Conservation (phyloP, 2,888 invertebrate genomes). For the Aleiodes alternator region DNA sequence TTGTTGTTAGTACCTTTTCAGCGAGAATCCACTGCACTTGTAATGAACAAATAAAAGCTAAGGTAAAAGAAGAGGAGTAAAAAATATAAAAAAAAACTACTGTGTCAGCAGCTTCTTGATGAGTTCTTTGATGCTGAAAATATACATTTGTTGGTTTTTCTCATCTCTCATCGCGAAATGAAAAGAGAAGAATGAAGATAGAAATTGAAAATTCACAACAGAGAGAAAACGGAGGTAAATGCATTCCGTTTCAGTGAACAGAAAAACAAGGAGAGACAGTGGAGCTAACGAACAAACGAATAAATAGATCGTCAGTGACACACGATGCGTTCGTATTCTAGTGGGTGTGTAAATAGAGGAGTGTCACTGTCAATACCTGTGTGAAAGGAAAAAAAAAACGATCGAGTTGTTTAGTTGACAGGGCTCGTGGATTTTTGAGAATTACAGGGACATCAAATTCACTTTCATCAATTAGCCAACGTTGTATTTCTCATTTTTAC, state of each 20-base stretch:
- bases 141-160: neutral
- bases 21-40: no score
- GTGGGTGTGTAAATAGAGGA: constrained; percentile 4
- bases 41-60: neutral
- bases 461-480: no score
- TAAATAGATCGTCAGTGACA: constrained; percentile 20
- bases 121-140: constrained; percentile 4
- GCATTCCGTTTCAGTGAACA: neutral
- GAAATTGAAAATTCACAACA: neutral
- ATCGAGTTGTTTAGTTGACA: neutral
- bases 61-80: no score
- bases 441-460: neutral
- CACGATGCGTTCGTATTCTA: neutral
- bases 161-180: neutral
- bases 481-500: no score
- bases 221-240: neutral
- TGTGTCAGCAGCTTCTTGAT: constrained; percentile 16
- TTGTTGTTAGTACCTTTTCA: no score
- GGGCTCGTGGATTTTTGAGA: neutral
- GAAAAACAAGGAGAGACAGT: neutral
- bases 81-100: neutral
- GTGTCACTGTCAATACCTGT: neutral
- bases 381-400: neutral
- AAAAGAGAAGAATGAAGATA: neutral
- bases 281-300: constrained; percentile 22